phyloP scores from a whole-genome alignment of 2,888 invertebrate species.

The Mactromeris polynyma region DNA sequence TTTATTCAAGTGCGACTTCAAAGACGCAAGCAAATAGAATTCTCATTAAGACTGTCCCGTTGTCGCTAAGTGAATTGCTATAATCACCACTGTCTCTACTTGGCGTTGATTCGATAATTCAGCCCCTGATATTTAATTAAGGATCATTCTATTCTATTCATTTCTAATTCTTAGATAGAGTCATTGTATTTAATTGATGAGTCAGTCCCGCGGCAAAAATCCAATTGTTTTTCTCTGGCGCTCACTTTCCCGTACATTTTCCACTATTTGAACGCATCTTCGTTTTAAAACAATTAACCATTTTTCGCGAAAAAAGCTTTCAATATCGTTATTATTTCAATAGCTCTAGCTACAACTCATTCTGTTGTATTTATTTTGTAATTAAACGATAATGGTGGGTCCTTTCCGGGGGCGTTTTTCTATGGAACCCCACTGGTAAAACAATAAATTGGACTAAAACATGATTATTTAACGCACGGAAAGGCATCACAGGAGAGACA shows the following conservation, averaged over 20 bases:
- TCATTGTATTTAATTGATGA: slow-evolving; percentile 50
- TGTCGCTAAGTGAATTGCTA: slow-evolving; percentile 55
- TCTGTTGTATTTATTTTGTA: slow-evolving; percentile 63
- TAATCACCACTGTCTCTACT: slow-evolving; percentile 49
- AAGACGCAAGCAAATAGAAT: slow-evolving; percentile 30
- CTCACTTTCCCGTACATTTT: slow-evolving; percentile 4
- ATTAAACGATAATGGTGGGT: slow-evolving; percentile 54
- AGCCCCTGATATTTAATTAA: slow-evolving; percentile 62
- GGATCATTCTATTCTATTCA: slow-evolving; percentile 44
- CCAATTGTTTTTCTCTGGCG: slow-evolving; percentile 17
- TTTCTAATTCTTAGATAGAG: slow-evolving; percentile 12
- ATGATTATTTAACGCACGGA: slow-evolving; percentile 36
- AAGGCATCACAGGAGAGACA: slow-evolving; percentile 21
- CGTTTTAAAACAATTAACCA: slow-evolving; percentile 19
- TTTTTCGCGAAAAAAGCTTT: slow-evolving; percentile 18
- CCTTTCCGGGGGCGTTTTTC: slow-evolving; percentile 36
- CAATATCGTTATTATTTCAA: slow-evolving; percentile 22
- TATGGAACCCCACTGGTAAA: slow-evolving; percentile 43
- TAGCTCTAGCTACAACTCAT: background rate
- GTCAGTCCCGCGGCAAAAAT: slow-evolving; percentile 19
- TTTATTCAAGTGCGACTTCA: background rate
- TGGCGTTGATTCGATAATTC: slow-evolving; percentile 61
- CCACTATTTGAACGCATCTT: slow-evolving; percentile 13
- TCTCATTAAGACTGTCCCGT: slow-evolving; percentile 39
- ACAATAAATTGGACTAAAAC: slow-evolving; percentile 47